Evolutionary conservation across 2,797 vertebrate species (phyloP), one percentile per base, ranked within the genome.

Genomic region (Mormyrus hasselquistii): DNA sequence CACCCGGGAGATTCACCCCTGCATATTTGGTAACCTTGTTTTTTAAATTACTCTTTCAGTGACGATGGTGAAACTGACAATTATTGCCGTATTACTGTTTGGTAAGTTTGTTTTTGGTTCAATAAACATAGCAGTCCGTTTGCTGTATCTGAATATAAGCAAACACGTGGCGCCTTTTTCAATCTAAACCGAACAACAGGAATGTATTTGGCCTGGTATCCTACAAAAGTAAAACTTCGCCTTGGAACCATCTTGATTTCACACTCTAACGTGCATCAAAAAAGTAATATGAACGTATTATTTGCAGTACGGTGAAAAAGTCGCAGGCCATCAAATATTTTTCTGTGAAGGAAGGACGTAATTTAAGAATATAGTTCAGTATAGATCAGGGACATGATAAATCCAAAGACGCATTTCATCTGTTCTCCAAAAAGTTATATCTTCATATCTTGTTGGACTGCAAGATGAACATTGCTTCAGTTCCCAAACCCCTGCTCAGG

Each of bases 41-140:
- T 22, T 84, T 44, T 62, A 25, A 55, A 79, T 22, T 65, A 8
- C n/a, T 53, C 47, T 88, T 84, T 83, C 57, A 85, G 88, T 34
- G 55, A 89, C 44, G 22, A 89, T 85, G 79, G 22, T 62, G 50
- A 89, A 65, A 12, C 19, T 57, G 34, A 47, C 38, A 29, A 34
- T 69, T 69, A 19, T 89, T 86, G 55, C 82, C 7, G 76, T 86
- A 19, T 49, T 89, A 5, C 22, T 85, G 9, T 9, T 49, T 85
- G 88, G 88, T 89, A 89, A 89, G 88, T 85, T 38, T 49, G 25
- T 29, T 34, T n/a, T 85, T 69, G 19, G 6, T n/a, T 50, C 57
- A 50, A 12, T 25, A 29, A 14, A 89, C 25, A 57, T 16, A 10
- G 29, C 53, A 44, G 57, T n/a, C 8, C 34, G 9, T 50, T 65